Percentiles rank a stretch among this genome's conserved stretches.
Evolutionary conservation across 2,888 invertebrate genomes (phyloP).

Genomic region (Drosophila algonquin): DNA sequence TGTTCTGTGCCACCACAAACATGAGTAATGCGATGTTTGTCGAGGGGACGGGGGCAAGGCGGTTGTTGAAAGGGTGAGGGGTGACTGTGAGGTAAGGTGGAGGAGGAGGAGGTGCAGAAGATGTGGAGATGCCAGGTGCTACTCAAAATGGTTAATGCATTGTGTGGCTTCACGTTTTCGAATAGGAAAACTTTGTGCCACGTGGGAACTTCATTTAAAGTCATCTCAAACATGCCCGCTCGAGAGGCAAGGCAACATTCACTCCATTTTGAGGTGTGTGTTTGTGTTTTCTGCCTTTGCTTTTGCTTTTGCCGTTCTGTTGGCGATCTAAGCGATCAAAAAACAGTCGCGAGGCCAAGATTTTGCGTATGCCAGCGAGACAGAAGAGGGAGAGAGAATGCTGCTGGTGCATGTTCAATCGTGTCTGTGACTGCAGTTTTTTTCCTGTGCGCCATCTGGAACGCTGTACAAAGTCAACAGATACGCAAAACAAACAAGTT

Average conservation of each 20-base stretch:
- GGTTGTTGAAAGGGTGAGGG: background rate
- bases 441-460: background rate
- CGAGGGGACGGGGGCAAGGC: constrained; percentile 12
- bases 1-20: constrained; percentile 64
- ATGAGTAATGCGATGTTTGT: constrained; percentile 71
- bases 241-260: background rate
- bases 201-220: constrained; percentile 45
- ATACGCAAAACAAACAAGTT: background rate
- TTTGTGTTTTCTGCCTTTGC: too few species aligned
- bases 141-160: constrained; percentile 40
- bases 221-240: constrained; percentile 50
- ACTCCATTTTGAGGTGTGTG: background rate
- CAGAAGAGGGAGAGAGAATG: too few species aligned
- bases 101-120: too few species aligned
- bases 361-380: too few species aligned
- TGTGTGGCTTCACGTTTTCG: constrained; percentile 7
- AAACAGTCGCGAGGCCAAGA: too few species aligned
- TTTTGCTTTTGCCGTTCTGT: too few species aligned
- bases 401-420: background rate
- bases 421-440: background rate
- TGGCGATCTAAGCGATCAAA: too few species aligned
- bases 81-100: background rate
- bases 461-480: background rate
- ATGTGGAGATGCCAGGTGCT: constrained; percentile 50
- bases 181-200: constrained; percentile 44